Evolutionary conservation across 1,140 invertebrate species (phyloP), one percentile per base, ranked within the genome.

Genomic region (Drosophila willistoni): DNA sequence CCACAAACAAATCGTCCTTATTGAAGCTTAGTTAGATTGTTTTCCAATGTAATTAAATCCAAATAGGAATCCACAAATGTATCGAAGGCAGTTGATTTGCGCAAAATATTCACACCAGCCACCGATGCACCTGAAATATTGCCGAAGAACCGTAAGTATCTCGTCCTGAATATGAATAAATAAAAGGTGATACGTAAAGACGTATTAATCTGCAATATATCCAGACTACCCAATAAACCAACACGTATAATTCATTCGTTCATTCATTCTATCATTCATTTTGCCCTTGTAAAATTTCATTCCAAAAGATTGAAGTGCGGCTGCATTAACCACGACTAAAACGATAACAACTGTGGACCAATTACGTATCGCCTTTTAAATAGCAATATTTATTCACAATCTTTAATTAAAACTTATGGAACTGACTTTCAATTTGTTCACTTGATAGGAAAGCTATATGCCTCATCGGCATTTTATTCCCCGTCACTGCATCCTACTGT

Each of bases 391-490:
- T 22, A 34, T 44, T n/a, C 13, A 34, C 36, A 34, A 22, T 55
- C 4, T 55, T 36, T 60, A 36, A 71, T 67, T 83, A 93, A 60
- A 54, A 33, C 7, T 14, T 41, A 54, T 33, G 36, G 41, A 78
- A 71, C 61, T 71, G 44, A 71, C 19, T 47, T 76, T 33, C 12
- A 79, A 71, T 75, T 73, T 79, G 64, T 86, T 70, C 66, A 47
- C 44, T 51, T 68, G 79, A 73, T 93, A 98, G 97, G 96, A 91
- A 98, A 98, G 93, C 95, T 97, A 92, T 99, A 96, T 92, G 95
- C 97, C 12, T 98, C 97, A 54, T 98, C 98, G 13, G 96, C 97
- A 79, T 99, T 99, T 94, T 99, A 98, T 93, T 95, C 96, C 13
- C 95, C 96, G 22, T 95, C 95, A 41, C 93, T 95, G 34, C 98